Evolutionary conservation across 2,797 vertebrate genomes (phyloP), one percentile per base, ranked within the genome.

Genomic region (Tolypeutes matacus): DNA sequence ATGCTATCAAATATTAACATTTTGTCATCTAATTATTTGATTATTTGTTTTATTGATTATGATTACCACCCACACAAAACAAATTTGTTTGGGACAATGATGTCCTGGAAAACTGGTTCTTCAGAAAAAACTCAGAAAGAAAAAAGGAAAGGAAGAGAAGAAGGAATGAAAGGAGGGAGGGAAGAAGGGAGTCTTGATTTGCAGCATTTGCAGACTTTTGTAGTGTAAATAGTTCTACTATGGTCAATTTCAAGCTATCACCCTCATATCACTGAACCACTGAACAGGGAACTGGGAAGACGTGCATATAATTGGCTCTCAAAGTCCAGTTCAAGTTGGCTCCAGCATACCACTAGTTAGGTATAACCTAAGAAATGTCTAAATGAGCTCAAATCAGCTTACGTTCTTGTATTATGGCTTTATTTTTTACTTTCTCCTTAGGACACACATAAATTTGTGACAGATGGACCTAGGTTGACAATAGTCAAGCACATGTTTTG

Each of bases 41-140:
- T 89, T 67, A 49, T 9, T 65, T 53, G 36, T 93, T 87, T 75
- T 94, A 69, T 49, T 90, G 23, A 78, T 31, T 53, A 60, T 84
- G 39, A 18, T 76, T 58, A 70, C 69, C 42, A 49, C 4, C 58
- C 49, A 91, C 18, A 92, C 36, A 87, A 87, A 87, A 67, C 14
- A 3, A 51, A 10, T 76, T 8, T 56, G 51, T 18, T 70, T 29
- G 5, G 15, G 58, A 76, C 20, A 75, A 20, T 56, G 39, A 9
- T 25, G 25, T 25, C 25, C 14, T 67, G 18, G 70, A 14, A 90
- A 82, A 82, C 15, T 58, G 27, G 13, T 13, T 86, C 9, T 89
- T 84, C 58, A 42, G 23, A 49, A 42, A 42, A 21, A 58, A 12
- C 9, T 46, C 42, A 46, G 9, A 39, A 34, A 34, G 31, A 58